Base-by-base conservation (phyloP, 1,140 invertebrate species). In the Drosophila eugracilis region DNA sequence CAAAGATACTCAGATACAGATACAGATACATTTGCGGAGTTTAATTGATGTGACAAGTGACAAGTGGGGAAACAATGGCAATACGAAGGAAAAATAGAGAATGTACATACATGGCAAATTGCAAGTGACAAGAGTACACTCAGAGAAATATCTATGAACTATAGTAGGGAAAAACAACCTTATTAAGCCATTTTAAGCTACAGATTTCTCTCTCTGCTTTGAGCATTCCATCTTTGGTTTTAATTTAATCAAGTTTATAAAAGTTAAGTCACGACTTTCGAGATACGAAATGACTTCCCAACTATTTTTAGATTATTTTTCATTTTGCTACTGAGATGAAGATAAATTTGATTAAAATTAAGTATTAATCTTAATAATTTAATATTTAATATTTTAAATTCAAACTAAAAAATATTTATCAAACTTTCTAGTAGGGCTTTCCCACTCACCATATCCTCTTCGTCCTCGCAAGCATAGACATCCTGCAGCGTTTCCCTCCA, bases 391-490 rank as follows among this genome's bases (percentile, higher is more conserved):
- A n/a, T n/a, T n/a, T n/a, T n/a, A n/a, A n/a, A n/a, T n/a, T n/a
- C n/a, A n/a, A n/a, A n/a, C n/a, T n/a, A n/a, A n/a, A n/a, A n/a
- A n/a, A n/a, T n/a, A n/a, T n/a, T n/a, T n/a, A n/a, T n/a, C n/a
- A n/a, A n/a, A n/a, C n/a, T n/a, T n/a, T 21, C 19, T 37, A 3
- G 15, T 17, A 17, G 9, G 19, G 1, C 0, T 9, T 1, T 22
- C 53, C 55, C 22, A 84, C 90, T 91, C 58, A 91, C 91, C 91
- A 91, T 80, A 36, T 91, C 91, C 75, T 91, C 91, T 72, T 91
- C 91, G 72, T 91, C 91, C 69, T 91, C 91, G 42, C 83, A 72
- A 30, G 72, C 80, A 44, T 89, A 60, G 12, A 89, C 74, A 73
- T 84, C 57, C 50, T 89, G 73, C 17, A 85, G 58, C 39, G 69